Base-by-base conservation (phyloP, 2,888 invertebrate species). In the Pterostichus madidus region DNA sequence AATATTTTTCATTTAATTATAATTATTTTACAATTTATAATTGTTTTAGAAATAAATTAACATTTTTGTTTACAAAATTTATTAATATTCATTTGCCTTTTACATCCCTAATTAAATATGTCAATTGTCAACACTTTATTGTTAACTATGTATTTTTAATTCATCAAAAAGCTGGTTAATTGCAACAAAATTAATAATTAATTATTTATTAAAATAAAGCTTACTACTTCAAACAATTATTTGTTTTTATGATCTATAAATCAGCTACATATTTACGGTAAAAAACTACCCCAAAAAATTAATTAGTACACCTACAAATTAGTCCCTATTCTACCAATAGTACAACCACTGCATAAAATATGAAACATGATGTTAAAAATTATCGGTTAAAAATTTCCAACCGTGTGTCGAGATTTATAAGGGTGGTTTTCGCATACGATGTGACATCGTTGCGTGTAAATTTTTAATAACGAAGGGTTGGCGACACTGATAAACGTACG, bases 381-480 rank as follows among this genome's bases (percentile, higher is more conserved):
- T 59, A 77, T 77, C 77, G 59, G 77, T 53, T 5, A 10, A 5
- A 15, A 5, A 15, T 3, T 15, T 53, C 53, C 13, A 7, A 0
- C 15, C 5, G 5, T 15, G 7, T 53, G 15, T 7, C 53, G 3
- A 11, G n/a, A 53, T 13, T 53, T 8, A 35, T 59, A 77, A 8
- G 77, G 59, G 32, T 24, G 39, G 39, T 5, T 17, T 15, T 77
- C 0, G 35, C 35, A 11, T 77, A 39, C 77, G 59, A 59, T 77
- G 77, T 77, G 59, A 59, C 77, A 56, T 32, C n/a, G 44, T 77
- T 13, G 77, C 77, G 77, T 77, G 77, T 77, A 59, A 77, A 77
- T 77, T 56, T 77, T 77, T 77, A 77, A 77, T 77, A 77, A 59
- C 39, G 59, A 17, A 77, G 77, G 59, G 77, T 77, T 75, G 13